These are phyloP conservation scores for Nycticorax nycticorax DNA, from an alignment of 2,113 vertebrate genomes.

Conservation along the genomic window DNA sequence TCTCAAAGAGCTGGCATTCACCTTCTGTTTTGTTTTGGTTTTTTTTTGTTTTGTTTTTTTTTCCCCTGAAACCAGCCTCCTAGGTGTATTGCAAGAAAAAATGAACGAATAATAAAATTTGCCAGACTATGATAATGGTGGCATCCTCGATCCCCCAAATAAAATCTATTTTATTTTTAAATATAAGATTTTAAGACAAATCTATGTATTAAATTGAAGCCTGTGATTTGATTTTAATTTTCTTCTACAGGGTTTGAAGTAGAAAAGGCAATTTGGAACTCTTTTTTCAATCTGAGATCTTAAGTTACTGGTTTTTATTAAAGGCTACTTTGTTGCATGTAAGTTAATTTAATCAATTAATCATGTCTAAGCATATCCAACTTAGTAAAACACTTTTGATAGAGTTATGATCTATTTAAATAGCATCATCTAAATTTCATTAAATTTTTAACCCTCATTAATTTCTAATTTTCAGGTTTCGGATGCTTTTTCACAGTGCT, in stretches of 20 bases:
- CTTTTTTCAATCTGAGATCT: neutral
- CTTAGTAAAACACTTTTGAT: neutral
- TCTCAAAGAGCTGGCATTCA: neutral
- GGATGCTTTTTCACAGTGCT: neutral
- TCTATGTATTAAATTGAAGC: neutral
- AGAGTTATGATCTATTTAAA: conserved; percentile 46
- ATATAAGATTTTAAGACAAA: neutral
- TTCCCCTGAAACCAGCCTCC: fast-evolving
- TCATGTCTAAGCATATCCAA: conserved; percentile 19
- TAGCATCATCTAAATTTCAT: conserved; percentile 29
- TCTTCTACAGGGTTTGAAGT: neutral
- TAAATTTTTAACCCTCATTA: conserved; percentile 48
- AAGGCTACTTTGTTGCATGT: neutral
- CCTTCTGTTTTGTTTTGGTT: neutral
- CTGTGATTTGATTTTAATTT: neutral
- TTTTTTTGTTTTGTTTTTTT: neutral
- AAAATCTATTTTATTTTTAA: neutral
- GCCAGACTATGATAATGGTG: neutral
- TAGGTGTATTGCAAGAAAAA: neutral
- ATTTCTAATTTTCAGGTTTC: conserved; percentile 40
- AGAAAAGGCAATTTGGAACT: neutral
- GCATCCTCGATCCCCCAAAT: neutral
- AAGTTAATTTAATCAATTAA: conserved; percentile 23
- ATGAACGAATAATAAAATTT: neutral
- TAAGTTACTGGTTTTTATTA: neutral